Conservation (phyloP, 2,888 invertebrate genomes). For the Argyra leucocephala region DNA sequence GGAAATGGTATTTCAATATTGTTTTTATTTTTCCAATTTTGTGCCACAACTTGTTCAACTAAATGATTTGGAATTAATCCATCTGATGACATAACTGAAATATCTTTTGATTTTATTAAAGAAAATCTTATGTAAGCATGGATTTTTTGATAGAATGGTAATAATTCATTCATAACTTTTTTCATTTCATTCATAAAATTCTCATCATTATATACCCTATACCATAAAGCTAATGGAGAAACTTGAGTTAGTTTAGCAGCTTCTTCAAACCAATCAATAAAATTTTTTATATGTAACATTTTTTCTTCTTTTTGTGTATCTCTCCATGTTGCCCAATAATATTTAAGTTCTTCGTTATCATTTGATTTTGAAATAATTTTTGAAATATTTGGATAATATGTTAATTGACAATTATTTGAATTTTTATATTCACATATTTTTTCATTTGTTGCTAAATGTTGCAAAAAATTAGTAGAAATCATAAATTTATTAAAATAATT, state of each 20-base stretch:
- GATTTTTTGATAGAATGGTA: constrained; percentile 66
- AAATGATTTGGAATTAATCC: constrained; percentile 72
- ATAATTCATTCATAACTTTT: constrained; percentile 41
- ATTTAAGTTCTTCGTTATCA: constrained; percentile 23
- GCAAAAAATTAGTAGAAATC: constrained; percentile 32
- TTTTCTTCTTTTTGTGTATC: constrained; percentile 32
- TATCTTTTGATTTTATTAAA: constrained; percentile 60
- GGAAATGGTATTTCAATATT: constrained; percentile 35
- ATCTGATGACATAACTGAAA: constrained; percentile 50
- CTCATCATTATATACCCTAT: constrained; percentile 31
- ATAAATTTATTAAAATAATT: constrained; percentile 37
- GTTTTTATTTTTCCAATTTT: constrained; percentile 37
- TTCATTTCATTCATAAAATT: constrained; percentile 36
- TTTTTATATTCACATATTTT: constrained; percentile 45
- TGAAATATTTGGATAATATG: constrained; percentile 33
- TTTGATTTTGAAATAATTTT: constrained; percentile 21
- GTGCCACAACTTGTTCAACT: constrained; percentile 47
- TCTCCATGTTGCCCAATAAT: constrained; percentile 25
- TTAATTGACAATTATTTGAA: constrained; percentile 30
- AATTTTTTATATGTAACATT: constrained; percentile 34
- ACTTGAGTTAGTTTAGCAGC: constrained; percentile 27
- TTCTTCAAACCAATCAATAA: constrained; percentile 33
- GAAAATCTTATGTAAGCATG: constrained; percentile 70
- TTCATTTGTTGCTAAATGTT: constrained; percentile 41
- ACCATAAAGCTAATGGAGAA: constrained; percentile 31